phyloP scores from a whole-genome alignment of 1,140 invertebrate genomes.

The Octopus sinensis region DNA sequence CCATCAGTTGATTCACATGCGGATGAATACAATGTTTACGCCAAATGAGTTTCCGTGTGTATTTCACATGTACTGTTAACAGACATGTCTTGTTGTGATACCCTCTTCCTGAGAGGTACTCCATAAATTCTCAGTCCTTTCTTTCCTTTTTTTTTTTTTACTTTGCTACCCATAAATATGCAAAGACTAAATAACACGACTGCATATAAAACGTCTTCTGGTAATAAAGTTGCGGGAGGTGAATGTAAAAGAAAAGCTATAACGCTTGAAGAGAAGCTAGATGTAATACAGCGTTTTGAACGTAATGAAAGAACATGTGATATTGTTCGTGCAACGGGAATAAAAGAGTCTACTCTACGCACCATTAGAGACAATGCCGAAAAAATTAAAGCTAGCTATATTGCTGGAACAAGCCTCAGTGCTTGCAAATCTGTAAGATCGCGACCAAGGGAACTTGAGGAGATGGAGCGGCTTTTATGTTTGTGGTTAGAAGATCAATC shows the following conservation, averaged over 20 bases:
- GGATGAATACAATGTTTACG: too few relatives aligned
- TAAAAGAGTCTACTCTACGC: background rate
- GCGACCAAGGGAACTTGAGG: background rate
- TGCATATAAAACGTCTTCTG: background rate
- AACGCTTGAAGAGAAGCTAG: background rate
- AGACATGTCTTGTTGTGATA: too few relatives aligned
- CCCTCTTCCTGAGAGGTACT: too few relatives aligned
- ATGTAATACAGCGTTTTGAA: background rate
- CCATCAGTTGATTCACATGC: too few relatives aligned
- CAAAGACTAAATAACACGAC: too few relatives aligned
- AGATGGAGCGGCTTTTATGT: background rate
- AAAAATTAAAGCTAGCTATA: background rate
- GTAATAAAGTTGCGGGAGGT: background rate
- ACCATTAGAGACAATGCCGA: conserved; percentile 1
- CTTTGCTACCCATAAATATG: too few relatives aligned
- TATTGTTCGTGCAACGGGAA: background rate
- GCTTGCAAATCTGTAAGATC: background rate
- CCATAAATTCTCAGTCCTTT: too few relatives aligned
- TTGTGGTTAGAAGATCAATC: background rate
- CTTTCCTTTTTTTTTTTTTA: too few relatives aligned
- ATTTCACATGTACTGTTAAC: too few relatives aligned
- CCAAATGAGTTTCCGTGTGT: too few relatives aligned
- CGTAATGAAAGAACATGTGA: conserved; percentile 4
- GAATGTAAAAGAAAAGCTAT: background rate
- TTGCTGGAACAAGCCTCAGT: background rate